A percentile compares a stretch with the other conserved stretches of the same genome.
Evolutionary conservation across 2,888 invertebrate genomes (phyloP).

Genomic region (Dyspetes luteomarginatus): DNA sequence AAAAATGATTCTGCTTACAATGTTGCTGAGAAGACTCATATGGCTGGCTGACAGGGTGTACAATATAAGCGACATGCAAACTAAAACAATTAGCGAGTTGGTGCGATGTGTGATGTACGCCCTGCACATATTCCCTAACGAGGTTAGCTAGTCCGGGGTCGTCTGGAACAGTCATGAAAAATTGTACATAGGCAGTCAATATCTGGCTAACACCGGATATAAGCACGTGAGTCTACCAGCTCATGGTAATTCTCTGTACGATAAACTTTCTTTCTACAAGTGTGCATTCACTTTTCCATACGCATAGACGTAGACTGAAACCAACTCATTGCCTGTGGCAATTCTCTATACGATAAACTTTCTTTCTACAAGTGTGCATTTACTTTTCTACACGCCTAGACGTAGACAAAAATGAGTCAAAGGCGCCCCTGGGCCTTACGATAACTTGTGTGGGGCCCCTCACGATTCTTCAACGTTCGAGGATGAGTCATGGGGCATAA

Average conservation of each 20-base stretch:
- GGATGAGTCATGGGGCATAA: conserved; percentile 68
- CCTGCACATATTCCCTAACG: conserved; percentile 72
- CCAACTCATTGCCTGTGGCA: too few species aligned
- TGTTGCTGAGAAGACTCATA: conserved; percentile 22
- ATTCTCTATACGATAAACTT: too few species aligned
- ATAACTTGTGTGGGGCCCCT: conserved; percentile 64
- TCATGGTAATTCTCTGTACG: conserved; percentile 5
- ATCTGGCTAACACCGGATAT: conserved; percentile 17
- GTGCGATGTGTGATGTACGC: conserved; percentile 43
- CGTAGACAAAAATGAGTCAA: conserved; percentile 31
- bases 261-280: neutral
- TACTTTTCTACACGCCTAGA: conserved; percentile 19
- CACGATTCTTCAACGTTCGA: conserved; percentile 50
- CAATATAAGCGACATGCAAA: conserved; percentile 23
- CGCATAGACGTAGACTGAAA: conserved; percentile 8
- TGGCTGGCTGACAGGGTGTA: neutral
- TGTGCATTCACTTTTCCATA: conserved; percentile 1
- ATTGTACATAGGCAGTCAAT: conserved; percentile 1
- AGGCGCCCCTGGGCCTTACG: conserved; percentile 54
- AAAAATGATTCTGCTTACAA: conserved; percentile 42
- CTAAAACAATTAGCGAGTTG: conserved; percentile 54
- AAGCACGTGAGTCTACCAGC: conserved; percentile 53
- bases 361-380: neutral
- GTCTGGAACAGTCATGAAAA: conserved; percentile 13
- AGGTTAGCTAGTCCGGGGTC: conserved; percentile 77